phyloP scores from a whole-genome alignment of 2,888 invertebrate genomes.

The Sylvicola fuscatus region DNA sequence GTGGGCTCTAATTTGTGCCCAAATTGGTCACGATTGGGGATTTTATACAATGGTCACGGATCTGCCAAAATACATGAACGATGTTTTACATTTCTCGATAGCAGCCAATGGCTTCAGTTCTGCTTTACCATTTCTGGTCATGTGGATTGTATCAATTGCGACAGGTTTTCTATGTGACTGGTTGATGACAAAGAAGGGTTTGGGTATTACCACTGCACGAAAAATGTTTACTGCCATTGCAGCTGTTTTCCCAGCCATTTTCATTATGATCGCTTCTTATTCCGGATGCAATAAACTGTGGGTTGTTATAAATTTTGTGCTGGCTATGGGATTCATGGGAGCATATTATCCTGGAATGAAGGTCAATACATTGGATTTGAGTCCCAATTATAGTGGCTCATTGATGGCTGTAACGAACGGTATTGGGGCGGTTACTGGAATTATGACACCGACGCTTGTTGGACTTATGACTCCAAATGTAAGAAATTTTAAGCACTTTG shows the following conservation, averaged over 20 bases:
- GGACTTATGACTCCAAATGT: conserved; percentile 41
- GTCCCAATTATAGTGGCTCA: conserved; percentile 43
- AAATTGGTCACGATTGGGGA: conserved; percentile 66
- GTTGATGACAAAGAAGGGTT: conserved; percentile 37
- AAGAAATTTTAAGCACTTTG: too few relatives aligned
- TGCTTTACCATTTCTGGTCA: conserved; percentile 36
- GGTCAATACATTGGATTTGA: conserved; percentile 43
- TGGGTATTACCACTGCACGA: conserved; percentile 31
- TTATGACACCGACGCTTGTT: conserved; percentile 44
- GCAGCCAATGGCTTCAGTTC: conserved; percentile 36
- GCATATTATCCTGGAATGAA: conserved; percentile 51
- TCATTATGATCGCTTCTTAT: conserved; percentile 45
- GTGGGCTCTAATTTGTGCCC: conserved; percentile 68
- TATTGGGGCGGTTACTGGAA: conserved; percentile 51
- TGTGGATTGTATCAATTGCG: conserved; percentile 35
- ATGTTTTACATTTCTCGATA: conserved; percentile 51
- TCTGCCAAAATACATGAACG: conserved; percentile 63
- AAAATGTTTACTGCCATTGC: conserved; percentile 48
- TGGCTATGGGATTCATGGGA: conserved; percentile 49
- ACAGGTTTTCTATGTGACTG: conserved; percentile 49
- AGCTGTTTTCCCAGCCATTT: conserved; percentile 43
- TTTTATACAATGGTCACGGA: conserved; percentile 71
- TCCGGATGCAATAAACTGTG: conserved; percentile 41
- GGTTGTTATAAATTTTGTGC: conserved; percentile 39
- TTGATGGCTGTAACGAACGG: conserved; percentile 50